Conservation (phyloP, 2,113 vertebrate species). For the Poeciliopsis occidentalis region DNA sequence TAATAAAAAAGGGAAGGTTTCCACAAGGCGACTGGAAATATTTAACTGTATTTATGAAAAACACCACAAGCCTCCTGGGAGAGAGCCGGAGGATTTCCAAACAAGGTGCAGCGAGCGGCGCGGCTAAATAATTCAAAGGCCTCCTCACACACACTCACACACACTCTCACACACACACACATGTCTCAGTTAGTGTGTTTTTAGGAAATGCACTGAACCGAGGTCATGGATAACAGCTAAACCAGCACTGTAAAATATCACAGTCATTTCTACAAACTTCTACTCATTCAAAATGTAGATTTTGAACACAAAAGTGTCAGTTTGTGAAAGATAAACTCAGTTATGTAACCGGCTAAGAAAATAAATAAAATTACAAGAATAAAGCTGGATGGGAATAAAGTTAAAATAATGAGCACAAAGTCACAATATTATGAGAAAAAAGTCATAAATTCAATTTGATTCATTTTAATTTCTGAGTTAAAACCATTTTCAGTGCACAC, state of each 20-base stretch:
- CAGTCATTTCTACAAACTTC: too few relatives aligned
- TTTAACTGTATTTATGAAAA: slow-evolving; percentile 6
- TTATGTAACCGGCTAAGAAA: too few relatives aligned
- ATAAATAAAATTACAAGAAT: too few relatives aligned
- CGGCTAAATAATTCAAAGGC: slow-evolving; percentile 6
- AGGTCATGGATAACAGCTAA: background rate
- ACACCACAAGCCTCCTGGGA: background rate
- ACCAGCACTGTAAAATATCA: background rate
- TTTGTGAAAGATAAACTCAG: too few relatives aligned
- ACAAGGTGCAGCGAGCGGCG: slow-evolving; percentile 1
- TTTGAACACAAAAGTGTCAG: too few relatives aligned
- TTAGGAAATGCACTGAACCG: background rate
- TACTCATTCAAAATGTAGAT: too few relatives aligned
- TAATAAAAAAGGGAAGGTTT: background rate
- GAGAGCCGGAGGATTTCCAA: slow-evolving; percentile 2
- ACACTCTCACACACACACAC: background rate
- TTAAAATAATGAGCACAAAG: too few relatives aligned
- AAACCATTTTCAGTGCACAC: too few relatives aligned
- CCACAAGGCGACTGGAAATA: background rate
- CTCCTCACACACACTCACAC: background rate
- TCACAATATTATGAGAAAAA: too few relatives aligned
- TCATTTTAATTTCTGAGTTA: too few relatives aligned
- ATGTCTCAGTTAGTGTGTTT: background rate
- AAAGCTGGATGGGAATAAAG: too few relatives aligned
- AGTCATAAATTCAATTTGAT: too few relatives aligned